Conservation (phyloP, 1,140 invertebrate genomes). For the Pseudachorutes palmiensis region DNA sequence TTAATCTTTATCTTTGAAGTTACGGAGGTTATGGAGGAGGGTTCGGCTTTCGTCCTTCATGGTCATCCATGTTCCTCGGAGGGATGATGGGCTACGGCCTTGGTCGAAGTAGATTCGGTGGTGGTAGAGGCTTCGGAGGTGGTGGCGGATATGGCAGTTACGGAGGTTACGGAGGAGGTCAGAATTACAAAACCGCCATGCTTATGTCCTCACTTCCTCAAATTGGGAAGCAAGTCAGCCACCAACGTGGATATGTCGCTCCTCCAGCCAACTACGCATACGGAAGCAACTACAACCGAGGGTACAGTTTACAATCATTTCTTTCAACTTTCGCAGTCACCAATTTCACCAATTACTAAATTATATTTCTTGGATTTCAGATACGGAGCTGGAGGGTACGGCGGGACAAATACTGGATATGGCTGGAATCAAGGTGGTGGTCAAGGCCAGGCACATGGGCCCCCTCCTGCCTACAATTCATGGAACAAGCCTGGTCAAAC, state of each 20-base stretch:
- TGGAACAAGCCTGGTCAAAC: constrained; percentile 11
- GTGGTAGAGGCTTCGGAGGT: constrained; percentile 9
- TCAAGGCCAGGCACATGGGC: too few species aligned
- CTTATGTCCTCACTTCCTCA: constrained; percentile 28
- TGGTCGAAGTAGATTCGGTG: constrained; percentile 10
- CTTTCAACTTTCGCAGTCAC: neutral
- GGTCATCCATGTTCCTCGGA: constrained; percentile 17
- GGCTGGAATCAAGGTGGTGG: neutral
- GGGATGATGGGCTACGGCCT: constrained; percentile 3
- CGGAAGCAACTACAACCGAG: constrained; percentile 18
- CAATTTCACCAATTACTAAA: constrained; percentile 7
- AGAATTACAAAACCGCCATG: constrained; percentile 30
- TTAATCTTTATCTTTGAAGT: too few species aligned
- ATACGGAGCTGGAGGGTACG: neutral
- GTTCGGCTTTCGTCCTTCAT: constrained; percentile 16
- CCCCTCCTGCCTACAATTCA: neutral
- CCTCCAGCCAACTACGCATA: constrained; percentile 23
- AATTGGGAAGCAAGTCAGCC: neutral
- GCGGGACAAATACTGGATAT: neutral
- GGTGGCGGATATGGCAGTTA: constrained; percentile 9
- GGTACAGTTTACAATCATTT: neutral
- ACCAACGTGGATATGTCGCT: constrained; percentile 9
- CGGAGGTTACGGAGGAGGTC: constrained; percentile 22
- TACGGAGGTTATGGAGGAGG: constrained; percentile 23
- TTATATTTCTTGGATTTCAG: neutral